Conservation (phyloP, 2,113 vertebrate species). For the Charina bottae region DNA sequence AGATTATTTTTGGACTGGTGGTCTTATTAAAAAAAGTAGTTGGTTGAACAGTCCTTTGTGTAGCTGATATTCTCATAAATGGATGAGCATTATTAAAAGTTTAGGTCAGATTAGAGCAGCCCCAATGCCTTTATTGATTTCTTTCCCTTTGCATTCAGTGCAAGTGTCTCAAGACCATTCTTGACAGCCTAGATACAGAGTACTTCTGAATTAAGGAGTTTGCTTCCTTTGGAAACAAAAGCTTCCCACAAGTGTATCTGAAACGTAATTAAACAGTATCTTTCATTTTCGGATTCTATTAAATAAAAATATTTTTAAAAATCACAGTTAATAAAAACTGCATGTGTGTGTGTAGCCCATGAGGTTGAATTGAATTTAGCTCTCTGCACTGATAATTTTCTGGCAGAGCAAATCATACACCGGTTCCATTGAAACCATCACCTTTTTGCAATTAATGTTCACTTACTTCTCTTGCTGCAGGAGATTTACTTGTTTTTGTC, state of each 20-base stretch:
- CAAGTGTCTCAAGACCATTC: constrained; percentile 43
- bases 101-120: constrained; percentile 65
- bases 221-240: constrained; percentile 15
- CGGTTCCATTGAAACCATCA: not conserved
- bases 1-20: constrained; percentile 71
- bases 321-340: constrained; percentile 63
- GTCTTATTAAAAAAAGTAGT: constrained; percentile 71
- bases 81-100: constrained; percentile 67
- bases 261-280: constrained; percentile 71
- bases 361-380: constrained; percentile 70
- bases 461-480: not conserved
- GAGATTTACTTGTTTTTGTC: not conserved
- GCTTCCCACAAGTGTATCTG: constrained; percentile 64
- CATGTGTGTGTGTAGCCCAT: constrained; percentile 61
- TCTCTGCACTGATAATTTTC: constrained; percentile 44
- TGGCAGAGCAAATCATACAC: constrained; percentile 64
- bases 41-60: constrained; percentile 69
- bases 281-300: constrained; percentile 66
- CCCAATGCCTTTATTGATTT: constrained; percentile 31
- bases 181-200: constrained; percentile 54
- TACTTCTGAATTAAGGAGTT: constrained; percentile 36
- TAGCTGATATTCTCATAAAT: constrained; percentile 70
- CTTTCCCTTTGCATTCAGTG: constrained; percentile 58
- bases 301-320: constrained; percentile 67
- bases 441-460: not conserved